These are phyloP conservation scores for Acrocephalus kingi DNA, from an alignment of 2,113 vertebrate genomes.

Conservation along the genomic window DNA sequence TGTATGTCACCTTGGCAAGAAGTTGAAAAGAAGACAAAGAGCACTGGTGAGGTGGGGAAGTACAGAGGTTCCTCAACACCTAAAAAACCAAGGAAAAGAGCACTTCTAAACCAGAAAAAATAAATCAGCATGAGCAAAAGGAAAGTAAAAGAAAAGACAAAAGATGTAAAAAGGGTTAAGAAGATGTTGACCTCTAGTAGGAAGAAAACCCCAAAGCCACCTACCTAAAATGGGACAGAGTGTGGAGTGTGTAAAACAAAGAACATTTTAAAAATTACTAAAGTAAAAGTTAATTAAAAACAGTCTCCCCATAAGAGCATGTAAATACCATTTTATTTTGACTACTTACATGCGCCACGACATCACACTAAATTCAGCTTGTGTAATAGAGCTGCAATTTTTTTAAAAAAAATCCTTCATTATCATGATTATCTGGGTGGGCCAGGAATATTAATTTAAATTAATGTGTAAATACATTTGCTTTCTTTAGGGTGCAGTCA, in stretches of 20 bases:
- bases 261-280: neutral
- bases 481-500: slow-evolving; percentile 7
- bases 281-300: neutral
- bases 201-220: neutral
- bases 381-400: neutral
- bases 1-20: neutral
- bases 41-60: neutral
- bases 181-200: neutral
- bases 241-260: neutral
- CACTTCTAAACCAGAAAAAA: neutral
- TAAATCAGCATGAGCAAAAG: neutral
- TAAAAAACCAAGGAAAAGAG: neutral
- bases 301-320: neutral
- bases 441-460: slow-evolving; percentile 8
- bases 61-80: neutral
- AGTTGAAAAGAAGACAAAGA: neutral
- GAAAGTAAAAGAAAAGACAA: neutral
- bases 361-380: neutral
- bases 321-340: neutral
- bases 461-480: neutral
- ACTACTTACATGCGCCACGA: rapidly evolving
- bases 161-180: neutral
- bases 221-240: neutral
- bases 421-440: neutral
- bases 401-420: neutral